A percentile compares a stretch with the other conserved stretches of the same genome.
Conservation (phyloP, 2,797 vertebrate species). For the Acipenser oxyrinchus region DNA sequence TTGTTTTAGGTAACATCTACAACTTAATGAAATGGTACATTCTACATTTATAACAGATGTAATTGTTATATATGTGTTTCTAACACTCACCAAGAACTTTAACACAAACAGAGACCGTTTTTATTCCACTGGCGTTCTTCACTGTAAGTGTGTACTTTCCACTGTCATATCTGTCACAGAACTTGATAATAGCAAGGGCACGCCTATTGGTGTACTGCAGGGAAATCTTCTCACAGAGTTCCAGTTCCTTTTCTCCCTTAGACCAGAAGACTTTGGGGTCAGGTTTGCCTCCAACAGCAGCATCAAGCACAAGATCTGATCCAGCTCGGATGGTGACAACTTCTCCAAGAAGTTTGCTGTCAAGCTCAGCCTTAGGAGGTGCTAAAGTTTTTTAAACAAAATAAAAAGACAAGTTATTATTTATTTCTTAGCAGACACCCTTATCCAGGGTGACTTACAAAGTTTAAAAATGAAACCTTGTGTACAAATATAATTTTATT, state of each 20-base stretch:
- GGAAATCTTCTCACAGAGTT: slow-evolving; percentile 89
- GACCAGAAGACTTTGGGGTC: slow-evolving; percentile 94
- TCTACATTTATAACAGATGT: not conserved
- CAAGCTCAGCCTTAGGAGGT: slow-evolving; percentile 89
- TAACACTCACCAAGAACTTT: slow-evolving; percentile 88
- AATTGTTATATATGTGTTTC: not conserved
- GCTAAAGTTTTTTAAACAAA: slow-evolving; percentile 46
- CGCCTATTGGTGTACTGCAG: slow-evolving; percentile 84
- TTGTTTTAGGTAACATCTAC: too few relatives aligned
- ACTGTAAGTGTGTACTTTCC: slow-evolving; percentile 88
- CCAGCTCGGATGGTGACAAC: slow-evolving; percentile 83
- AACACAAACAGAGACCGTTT: slow-evolving; percentile 84
- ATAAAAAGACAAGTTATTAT: too few relatives aligned
- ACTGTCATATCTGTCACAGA: slow-evolving; percentile 91
- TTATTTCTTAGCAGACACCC: too few relatives aligned
- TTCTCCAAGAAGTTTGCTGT: slow-evolving; percentile 85
- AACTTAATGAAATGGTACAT: not conserved
- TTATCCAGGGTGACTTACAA: too few relatives aligned
- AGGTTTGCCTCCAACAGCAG: slow-evolving; percentile 88
- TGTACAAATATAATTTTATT: not conserved
- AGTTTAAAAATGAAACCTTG: slow-evolving; percentile 15
- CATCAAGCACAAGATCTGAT: slow-evolving; percentile 94
- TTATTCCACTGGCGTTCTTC: slow-evolving; percentile 89
- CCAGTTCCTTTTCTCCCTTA: slow-evolving; percentile 84
- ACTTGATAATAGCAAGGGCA: slow-evolving; percentile 92